Percentiles rank a stretch among this genome's conserved stretches.
These are phyloP conservation scores for Chunga burmeisteri DNA, from an alignment of 2,113 vertebrate genomes.

Conservation along the genomic window DNA sequence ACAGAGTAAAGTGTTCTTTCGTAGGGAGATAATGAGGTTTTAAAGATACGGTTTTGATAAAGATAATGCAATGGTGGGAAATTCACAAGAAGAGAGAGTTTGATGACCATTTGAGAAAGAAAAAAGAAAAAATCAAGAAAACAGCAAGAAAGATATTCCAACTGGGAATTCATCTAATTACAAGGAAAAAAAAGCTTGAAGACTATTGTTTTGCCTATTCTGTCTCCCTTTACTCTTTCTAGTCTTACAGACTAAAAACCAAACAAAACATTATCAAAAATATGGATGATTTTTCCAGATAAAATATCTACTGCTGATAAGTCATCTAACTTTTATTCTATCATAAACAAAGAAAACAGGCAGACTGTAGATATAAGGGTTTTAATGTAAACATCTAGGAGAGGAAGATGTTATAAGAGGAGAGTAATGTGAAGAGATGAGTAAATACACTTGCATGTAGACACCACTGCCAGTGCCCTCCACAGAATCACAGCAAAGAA, in stretches of 20 bases:
- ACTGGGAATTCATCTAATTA: neutral
- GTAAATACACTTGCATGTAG: neutral
- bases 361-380: neutral
- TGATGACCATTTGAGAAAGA: neutral
- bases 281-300: neutral
- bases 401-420: neutral
- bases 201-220: neutral
- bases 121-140: neutral
- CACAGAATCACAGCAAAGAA: neutral
- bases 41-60: neutral
- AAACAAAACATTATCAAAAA: neutral
- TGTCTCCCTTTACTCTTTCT: neutral
- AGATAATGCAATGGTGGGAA: neutral
- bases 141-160: neutral
- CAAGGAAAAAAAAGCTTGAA: neutral
- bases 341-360: neutral
- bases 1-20: neutral
- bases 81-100: neutral
- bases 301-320: neutral
- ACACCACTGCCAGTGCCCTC: neutral
- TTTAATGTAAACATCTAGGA: neutral
- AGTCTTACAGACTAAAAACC: neutral
- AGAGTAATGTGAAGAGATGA: neutral
- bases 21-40: neutral
- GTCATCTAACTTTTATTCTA: neutral